phyloP scores from a whole-genome alignment of 2,797 vertebrate genomes.

The Semotilus atromaculatus region DNA sequence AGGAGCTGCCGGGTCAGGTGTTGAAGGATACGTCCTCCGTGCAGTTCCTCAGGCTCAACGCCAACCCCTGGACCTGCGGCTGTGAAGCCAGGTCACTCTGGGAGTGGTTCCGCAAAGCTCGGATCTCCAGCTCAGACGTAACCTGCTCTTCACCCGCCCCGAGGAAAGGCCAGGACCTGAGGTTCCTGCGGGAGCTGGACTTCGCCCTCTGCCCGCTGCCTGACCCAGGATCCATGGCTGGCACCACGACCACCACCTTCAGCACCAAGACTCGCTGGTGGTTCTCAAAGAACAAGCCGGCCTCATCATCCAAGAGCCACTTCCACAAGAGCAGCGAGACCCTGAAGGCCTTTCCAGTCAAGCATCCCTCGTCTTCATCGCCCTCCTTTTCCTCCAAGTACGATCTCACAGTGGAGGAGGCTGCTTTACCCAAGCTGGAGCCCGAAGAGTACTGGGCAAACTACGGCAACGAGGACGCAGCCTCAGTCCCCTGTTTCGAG shows the following conservation, averaged over 20 bases:
- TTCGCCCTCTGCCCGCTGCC: constrained; percentile 87
- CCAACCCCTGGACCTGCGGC: constrained; percentile 95
- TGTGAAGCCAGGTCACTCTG: constrained; percentile 93
- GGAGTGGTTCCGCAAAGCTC: constrained; percentile 91
- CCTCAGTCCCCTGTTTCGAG: constrained; percentile 79
- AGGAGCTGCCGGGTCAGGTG: constrained; percentile 88
- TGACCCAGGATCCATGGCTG: constrained; percentile 80
- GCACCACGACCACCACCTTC: constrained; percentile 82
- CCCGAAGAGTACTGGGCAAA: constrained; percentile 88
- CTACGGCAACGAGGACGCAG: constrained; percentile 85
- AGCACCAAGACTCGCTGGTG: constrained; percentile 80
- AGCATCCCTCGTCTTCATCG: constrained; percentile 69
- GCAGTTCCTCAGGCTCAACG: constrained; percentile 95
- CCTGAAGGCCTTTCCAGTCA: constrained; percentile 74
- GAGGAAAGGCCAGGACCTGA: constrained; percentile 87
- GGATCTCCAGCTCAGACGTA: constrained; percentile 91
- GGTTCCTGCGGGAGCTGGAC: constrained; percentile 86
- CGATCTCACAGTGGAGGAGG: constrained; percentile 83
- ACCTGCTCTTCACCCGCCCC: constrained; percentile 84
- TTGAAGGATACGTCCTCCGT: constrained; percentile 86
- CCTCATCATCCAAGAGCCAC: constrained; percentile 74
- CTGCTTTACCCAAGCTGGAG: constrained; percentile 84
- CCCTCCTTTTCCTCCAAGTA: constrained; percentile 78
- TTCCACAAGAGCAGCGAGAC: constrained; percentile 77
- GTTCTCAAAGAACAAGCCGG: constrained; percentile 82